Percentiles rank a stretch among this genome's conserved stretches.
Evolutionary conservation across 2,797 vertebrate species (phyloP).

Genomic region (Microhierax caerulescens): DNA sequence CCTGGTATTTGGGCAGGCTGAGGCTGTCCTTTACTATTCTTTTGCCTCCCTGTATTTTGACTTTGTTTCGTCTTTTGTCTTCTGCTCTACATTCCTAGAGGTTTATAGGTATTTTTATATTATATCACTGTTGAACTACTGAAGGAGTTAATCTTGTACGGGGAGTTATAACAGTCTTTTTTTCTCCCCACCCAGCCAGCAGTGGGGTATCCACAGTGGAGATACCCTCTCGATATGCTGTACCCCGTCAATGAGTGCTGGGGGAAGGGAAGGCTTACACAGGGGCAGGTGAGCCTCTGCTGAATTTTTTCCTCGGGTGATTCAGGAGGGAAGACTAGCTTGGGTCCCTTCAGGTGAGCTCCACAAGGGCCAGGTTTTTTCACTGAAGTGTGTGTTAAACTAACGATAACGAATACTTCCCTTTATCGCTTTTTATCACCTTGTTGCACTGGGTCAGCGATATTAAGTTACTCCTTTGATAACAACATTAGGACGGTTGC

Average conservation of each 20-base stretch:
- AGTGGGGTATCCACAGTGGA: too few relatives aligned
- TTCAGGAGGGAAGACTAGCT: background rate
- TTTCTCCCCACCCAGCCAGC: too few relatives aligned
- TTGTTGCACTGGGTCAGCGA: background rate
- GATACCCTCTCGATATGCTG: background rate
- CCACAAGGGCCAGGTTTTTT: background rate
- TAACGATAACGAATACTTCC: background rate
- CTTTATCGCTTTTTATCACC: background rate
- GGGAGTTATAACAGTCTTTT: background rate
- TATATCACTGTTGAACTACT: background rate
- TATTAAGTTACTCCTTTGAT: background rate
- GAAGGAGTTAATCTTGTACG: fast-evolving
- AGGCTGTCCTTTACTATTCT: background rate
- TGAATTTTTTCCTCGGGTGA: background rate
- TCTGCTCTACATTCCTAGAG: background rate
- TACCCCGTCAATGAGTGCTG: fast-evolving
- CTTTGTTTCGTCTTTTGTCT: background rate
- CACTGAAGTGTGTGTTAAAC: background rate
- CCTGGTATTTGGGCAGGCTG: background rate
- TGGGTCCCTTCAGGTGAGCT: background rate
- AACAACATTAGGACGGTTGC: background rate
- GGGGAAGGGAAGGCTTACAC: background rate
- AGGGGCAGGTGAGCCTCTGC: background rate
- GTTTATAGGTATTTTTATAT: background rate
- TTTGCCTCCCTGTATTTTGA: background rate